Evolutionary conservation across 1,140 invertebrate species (phyloP).

Genomic region (Trissolcus basalis): DNA sequence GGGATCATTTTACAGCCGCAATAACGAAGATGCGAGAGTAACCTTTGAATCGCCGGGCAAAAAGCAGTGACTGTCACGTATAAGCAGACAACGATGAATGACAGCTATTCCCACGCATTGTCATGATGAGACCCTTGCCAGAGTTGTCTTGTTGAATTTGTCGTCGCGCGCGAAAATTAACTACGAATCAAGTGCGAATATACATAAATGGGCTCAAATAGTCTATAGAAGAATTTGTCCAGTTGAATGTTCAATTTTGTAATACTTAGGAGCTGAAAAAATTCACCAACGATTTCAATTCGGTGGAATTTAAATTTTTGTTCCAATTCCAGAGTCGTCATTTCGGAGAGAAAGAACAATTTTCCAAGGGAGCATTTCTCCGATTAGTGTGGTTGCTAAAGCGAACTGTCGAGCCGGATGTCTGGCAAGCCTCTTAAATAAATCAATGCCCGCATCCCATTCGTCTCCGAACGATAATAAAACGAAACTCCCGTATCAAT

Average conservation of each 20-base stretch:
- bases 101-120: conserved; percentile 75
- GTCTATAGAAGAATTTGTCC: too few relatives aligned
- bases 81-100: conserved; percentile 70
- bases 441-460: conserved; percentile 75
- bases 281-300: too few relatives aligned
- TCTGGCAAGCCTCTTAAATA: conserved; percentile 73
- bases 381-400: conserved; percentile 58
- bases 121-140: conserved; percentile 64
- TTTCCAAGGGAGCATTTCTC: conserved; percentile 26
- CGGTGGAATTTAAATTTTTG: too few relatives aligned
- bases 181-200: conserved; percentile 6
- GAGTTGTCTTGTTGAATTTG: conserved; percentile 61
- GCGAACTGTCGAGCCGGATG: conserved; percentile 73
- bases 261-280: too few relatives aligned
- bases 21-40: conserved; percentile 58
- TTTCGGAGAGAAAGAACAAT: conserved; percentile 9
- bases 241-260: too few relatives aligned
- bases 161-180: conserved; percentile 23
- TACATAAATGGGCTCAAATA: too few relatives aligned
- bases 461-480: conserved; percentile 58
- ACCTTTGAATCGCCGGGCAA: conserved; percentile 44
- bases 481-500: conserved; percentile 42
- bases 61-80: conserved; percentile 40
- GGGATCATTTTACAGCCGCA: conserved; percentile 30
- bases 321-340: not conserved